Conservation (phyloP, 2,113 vertebrate species). For the Forbesichthys agassizii region DNA sequence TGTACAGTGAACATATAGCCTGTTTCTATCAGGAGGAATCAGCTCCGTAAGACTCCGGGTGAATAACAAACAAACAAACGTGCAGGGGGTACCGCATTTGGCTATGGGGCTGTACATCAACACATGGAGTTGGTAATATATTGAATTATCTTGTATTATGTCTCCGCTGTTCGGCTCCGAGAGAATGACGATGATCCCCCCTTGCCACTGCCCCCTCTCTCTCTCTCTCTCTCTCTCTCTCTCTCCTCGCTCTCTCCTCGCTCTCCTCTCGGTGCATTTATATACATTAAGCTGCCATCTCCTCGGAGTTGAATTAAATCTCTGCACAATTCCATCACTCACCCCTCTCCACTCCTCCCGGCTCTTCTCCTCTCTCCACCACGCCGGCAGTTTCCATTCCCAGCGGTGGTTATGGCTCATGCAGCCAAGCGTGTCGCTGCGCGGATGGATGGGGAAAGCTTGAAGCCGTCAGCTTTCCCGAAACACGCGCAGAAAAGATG, state of each 20-base stretch:
- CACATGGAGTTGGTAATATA: slow-evolving; percentile 47
- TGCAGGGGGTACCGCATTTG: slow-evolving; percentile 18
- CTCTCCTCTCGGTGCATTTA: slow-evolving; percentile 58
- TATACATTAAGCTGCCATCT: slow-evolving; percentile 69
- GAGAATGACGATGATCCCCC: slow-evolving; percentile 40
- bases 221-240: not conserved
- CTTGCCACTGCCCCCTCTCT: not conserved
- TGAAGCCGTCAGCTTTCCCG: slow-evolving; percentile 35
- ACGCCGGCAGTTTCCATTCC: slow-evolving; percentile 42
- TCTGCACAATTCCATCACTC: slow-evolving; percentile 59
- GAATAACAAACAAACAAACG: slow-evolving; percentile 44
- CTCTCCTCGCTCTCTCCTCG: slow-evolving; percentile 20
- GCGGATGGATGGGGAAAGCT: slow-evolving; percentile 16
- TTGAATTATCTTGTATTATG: slow-evolving; percentile 61
- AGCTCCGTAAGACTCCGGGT: slow-evolving; percentile 26
- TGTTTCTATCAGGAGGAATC: slow-evolving; percentile 47
- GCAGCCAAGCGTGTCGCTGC: slow-evolving; percentile 38
- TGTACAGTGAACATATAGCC: slow-evolving; percentile 18
- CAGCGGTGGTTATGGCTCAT: slow-evolving; percentile 48
- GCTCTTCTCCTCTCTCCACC: slow-evolving; percentile 7
- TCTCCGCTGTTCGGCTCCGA: slow-evolving; percentile 50
- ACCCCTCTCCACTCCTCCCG: slow-evolving; percentile 28
- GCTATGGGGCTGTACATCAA: slow-evolving; percentile 43
- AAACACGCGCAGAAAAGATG: slow-evolving; percentile 33
- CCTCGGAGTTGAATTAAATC: slow-evolving; percentile 68